Conservation (phyloP, 2,113 vertebrate genomes). For the Pollimyrus isidori region DNA sequence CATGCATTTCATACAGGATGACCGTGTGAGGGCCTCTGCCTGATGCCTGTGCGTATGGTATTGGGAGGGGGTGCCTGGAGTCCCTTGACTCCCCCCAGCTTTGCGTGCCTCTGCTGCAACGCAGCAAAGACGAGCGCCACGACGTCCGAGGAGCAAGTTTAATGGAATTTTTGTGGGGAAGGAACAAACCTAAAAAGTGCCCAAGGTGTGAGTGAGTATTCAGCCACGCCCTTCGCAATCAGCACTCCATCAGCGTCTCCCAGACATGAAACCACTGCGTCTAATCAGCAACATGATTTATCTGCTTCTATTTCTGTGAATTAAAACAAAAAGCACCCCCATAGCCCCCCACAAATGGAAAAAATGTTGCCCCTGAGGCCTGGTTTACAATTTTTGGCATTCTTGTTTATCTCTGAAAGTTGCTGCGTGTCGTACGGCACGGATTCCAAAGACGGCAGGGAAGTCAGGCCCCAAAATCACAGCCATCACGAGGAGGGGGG, state of each 20-base stretch:
- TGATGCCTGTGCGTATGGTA: not conserved
- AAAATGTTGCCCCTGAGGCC: constrained; percentile 19
- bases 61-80: not conserved
- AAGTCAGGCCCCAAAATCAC: not conserved
- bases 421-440: not conserved
- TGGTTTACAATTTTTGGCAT: constrained; percentile 31
- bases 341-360: constrained; percentile 29
- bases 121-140: not conserved
- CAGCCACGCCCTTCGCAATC: not conserved
- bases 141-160: not conserved
- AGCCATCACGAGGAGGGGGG: not conserved
- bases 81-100: not conserved
- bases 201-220: not conserved
- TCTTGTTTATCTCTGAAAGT: constrained; percentile 29
- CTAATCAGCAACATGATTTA: constrained; percentile 26
- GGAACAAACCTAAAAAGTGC: not conserved
- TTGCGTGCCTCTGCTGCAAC: not conserved
- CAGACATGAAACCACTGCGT: not conserved
- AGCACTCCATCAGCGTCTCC: not conserved
- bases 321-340: constrained; percentile 23
- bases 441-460: not conserved
- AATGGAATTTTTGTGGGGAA: not conserved
- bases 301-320: constrained; percentile 29
- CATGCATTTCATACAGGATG: not conserved
- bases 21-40: not conserved